Conservation (phyloP, 2,797 vertebrate genomes). For the Triplophysa yarkandensis region DNA sequence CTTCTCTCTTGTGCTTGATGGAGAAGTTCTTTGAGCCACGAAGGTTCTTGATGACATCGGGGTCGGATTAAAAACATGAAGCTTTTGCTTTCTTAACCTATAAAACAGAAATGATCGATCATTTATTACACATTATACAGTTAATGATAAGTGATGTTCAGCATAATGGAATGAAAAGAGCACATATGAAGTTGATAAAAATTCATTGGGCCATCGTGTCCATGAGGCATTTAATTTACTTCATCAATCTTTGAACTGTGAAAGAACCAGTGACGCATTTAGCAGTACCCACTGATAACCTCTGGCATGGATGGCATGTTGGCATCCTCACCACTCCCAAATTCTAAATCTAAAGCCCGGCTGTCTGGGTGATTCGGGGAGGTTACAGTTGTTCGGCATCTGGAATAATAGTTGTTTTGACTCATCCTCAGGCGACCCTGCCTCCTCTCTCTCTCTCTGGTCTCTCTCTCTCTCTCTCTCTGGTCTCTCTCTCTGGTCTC, state of each 20-base stretch:
- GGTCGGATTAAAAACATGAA: too few species aligned
- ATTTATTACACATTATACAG: too few species aligned
- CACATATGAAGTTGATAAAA: too few species aligned
- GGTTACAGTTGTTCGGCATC: slow-evolving; percentile 7
- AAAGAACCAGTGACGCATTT: slow-evolving; percentile 13
- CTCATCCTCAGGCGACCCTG: slow-evolving; percentile 25
- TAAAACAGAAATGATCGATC: too few species aligned
- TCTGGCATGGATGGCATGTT: slow-evolving; percentile 39
- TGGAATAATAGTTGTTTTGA: slow-evolving; percentile 18
- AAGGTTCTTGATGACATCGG: too few species aligned
- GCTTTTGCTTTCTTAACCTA: too few species aligned
- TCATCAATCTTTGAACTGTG: background rate
- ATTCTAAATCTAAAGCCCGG: slow-evolving; percentile 10
- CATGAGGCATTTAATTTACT: background rate
- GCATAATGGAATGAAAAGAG: too few species aligned
- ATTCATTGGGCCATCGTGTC: background rate
- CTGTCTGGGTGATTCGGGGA: background rate
- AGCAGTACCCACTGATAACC: slow-evolving; percentile 12
- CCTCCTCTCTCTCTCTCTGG: slow-evolving; percentile 7
- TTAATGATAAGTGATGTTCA: too few species aligned
- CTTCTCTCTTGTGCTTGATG: background rate
- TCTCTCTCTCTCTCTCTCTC: slow-evolving; percentile 17
- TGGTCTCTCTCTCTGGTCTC: slow-evolving; percentile 4
- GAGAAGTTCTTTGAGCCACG: too few species aligned
- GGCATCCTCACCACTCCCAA: slow-evolving; percentile 34